Conservation (phyloP, 2,797 vertebrate species). For the Mallotus villosus region DNA sequence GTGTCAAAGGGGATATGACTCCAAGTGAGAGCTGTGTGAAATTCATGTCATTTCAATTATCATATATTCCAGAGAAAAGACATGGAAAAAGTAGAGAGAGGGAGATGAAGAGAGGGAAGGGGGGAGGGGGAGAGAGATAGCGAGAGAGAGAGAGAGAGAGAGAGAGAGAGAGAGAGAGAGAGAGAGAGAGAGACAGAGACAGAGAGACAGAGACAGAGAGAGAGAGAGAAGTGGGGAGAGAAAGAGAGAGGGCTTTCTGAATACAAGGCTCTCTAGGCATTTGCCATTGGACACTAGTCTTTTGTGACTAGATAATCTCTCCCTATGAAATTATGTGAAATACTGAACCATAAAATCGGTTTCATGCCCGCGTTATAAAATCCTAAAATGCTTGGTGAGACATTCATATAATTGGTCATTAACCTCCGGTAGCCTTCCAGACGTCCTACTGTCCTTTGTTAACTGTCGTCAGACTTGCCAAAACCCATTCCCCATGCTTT, state of each 20-base stretch:
- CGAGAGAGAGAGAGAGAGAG: slow-evolving; percentile 36
- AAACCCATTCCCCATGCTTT: slow-evolving; percentile 64
- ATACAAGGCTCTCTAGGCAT: slow-evolving; percentile 53
- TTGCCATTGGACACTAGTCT: slow-evolving; percentile 61
- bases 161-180: slow-evolving; percentile 36
- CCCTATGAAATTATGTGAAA: slow-evolving; percentile 72
- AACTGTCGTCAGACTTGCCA: slow-evolving; percentile 64
- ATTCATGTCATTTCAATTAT: slow-evolving; percentile 43
- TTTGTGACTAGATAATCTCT: slow-evolving; percentile 71
- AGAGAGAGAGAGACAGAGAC: slow-evolving; percentile 36
- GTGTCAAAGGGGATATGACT: slow-evolving; percentile 48
- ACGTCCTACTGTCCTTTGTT: slow-evolving; percentile 69
- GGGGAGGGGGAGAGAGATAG: slow-evolving; percentile 24
- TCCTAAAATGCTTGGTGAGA: slow-evolving; percentile 74
- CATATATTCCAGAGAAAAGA: slow-evolving; percentile 62
- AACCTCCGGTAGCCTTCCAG: slow-evolving; percentile 57
- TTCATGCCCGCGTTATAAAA: slow-evolving; percentile 74
- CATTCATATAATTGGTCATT: slow-evolving; percentile 77
- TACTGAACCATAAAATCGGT: slow-evolving; percentile 74
- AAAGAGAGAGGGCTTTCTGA: slow-evolving; percentile 50
- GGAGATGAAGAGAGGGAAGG: neutral
- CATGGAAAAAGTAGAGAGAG: slow-evolving; percentile 42
- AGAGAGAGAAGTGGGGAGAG: slow-evolving; percentile 41
- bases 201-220: slow-evolving; percentile 38
- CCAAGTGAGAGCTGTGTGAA: slow-evolving; percentile 50